Conservation (phyloP, 2,888 invertebrate species). For the Drosophila stalkeri region DNA sequence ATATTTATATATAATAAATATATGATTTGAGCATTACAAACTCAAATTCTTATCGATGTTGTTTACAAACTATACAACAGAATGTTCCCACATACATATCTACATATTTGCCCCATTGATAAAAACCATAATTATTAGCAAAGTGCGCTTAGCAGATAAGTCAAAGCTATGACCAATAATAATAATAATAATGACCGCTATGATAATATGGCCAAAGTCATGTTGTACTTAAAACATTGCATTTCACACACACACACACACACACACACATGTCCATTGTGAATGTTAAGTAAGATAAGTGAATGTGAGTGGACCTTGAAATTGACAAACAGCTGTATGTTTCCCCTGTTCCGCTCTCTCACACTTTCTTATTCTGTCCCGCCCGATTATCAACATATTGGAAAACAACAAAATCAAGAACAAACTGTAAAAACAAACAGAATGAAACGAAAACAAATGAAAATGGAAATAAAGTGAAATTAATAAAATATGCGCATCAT, state of each 20-base stretch:
- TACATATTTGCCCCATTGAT: conserved; percentile 50
- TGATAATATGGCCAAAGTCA: conserved; percentile 36
- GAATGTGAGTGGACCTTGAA: conserved; percentile 65
- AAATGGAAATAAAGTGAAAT: conserved; percentile 31
- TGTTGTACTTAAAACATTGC: conserved; percentile 38
- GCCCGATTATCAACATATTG: conserved; percentile 28
- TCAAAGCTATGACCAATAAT: conserved; percentile 41
- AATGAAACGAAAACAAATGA: conserved; percentile 23
- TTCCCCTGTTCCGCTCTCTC: conserved; percentile 11
- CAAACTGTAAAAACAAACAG: conserved; percentile 36
- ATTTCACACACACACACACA: conserved; percentile 14
- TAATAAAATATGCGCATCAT: conserved; percentile 33
- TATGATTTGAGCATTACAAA: conserved; percentile 22
- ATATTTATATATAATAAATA: background rate
- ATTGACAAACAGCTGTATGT: conserved; percentile 68
- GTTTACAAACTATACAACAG: conserved; percentile 20
- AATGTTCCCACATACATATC: conserved; percentile 31
- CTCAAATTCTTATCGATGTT: conserved; percentile 38
- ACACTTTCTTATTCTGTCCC: background rate
- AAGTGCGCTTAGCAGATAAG: conserved; percentile 70
- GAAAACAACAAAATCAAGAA: conserved; percentile 23
- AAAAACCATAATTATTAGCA: conserved; percentile 61
- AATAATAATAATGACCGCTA: conserved; percentile 8
- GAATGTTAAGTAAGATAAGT: conserved; percentile 66
- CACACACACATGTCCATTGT: conserved; percentile 20